phyloP scores from a whole-genome alignment of 2,797 vertebrate genomes.

The Hipposideros larvatus region DNA sequence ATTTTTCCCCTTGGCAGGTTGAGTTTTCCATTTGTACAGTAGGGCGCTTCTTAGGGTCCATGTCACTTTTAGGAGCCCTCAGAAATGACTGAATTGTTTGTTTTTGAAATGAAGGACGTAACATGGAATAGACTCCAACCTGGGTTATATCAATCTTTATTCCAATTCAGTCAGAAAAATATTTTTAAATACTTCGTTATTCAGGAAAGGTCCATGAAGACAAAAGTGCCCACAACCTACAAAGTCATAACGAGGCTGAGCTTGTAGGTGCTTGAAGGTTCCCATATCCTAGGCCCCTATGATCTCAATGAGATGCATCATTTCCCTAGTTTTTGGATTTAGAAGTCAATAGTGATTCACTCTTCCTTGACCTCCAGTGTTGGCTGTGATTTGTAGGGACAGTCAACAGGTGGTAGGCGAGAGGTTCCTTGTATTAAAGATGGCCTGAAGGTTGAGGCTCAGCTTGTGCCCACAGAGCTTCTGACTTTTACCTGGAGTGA shows the following conservation, averaged over 20 bases:
- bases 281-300: not conserved
- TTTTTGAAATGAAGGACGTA: not conserved
- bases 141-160: not conserved
- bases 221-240: not conserved
- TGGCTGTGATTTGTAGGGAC: not conserved
- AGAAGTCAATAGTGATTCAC: not conserved
- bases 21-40: not conserved
- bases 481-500: not conserved
- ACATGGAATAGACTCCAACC: not conserved
- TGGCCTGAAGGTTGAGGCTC: not conserved
- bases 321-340: not conserved
- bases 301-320: not conserved
- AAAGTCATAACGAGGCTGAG: not conserved
- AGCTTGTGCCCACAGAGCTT: not conserved
- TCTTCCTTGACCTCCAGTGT: not conserved
- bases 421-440: not conserved
- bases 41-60: too few species aligned
- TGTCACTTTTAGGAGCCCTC: not conserved
- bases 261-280: not conserved
- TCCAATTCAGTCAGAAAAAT: not conserved
- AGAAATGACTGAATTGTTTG: not conserved
- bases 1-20: not conserved
- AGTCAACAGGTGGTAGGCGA: not conserved
- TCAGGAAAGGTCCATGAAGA: not conserved
- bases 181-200: not conserved